Conservation (phyloP, 2,888 invertebrate species). For the Caenorhabditis sulstoni region DNA sequence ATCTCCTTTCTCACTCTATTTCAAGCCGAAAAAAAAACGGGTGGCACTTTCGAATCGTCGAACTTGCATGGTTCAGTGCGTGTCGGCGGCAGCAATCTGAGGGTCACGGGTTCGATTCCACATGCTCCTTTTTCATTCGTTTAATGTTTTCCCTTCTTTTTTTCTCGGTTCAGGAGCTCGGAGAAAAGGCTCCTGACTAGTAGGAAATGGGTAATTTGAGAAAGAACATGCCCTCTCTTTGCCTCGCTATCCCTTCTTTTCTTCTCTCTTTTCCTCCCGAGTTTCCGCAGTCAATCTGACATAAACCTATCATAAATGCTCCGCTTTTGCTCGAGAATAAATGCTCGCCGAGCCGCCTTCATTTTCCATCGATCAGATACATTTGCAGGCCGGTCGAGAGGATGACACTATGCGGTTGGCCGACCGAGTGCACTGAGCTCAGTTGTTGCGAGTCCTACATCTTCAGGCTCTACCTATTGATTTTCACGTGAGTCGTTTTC, state of each 20-base stretch:
- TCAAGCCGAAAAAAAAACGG: neutral
- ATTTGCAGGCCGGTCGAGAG: slow-evolving; percentile 4
- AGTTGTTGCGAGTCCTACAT: slow-evolving; percentile 68
- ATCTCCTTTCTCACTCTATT: too few relatives aligned
- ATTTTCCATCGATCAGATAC: too few relatives aligned
- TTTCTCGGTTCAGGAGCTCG: too few relatives aligned
- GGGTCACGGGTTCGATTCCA: too few relatives aligned
- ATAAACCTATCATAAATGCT: slow-evolving; percentile 39
- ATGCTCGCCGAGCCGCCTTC: neutral
- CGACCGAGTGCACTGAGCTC: slow-evolving; percentile 64
- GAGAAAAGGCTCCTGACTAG: neutral
- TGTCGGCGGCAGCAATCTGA: too few relatives aligned
- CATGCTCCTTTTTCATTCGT: too few relatives aligned
- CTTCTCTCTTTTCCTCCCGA: too few relatives aligned
- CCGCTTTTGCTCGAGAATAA: slow-evolving; percentile 6
- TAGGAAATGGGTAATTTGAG: slow-evolving; percentile 56
- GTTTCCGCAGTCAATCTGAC: slow-evolving; percentile 46
- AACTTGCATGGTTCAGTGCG: too few relatives aligned
- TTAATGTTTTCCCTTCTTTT: neutral
- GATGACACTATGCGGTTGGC: slow-evolving; percentile 68
- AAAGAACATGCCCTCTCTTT: slow-evolving; percentile 26
- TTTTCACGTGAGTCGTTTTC: slow-evolving; percentile 59
- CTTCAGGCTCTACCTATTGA: slow-evolving; percentile 65
- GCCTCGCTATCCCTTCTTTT: too few relatives aligned
- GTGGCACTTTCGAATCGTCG: too few relatives aligned